These are phyloP conservation scores for Trichonephila inaurata DNA, from an alignment of 1,140 invertebrate genomes.

Conservation along the genomic window DNA sequence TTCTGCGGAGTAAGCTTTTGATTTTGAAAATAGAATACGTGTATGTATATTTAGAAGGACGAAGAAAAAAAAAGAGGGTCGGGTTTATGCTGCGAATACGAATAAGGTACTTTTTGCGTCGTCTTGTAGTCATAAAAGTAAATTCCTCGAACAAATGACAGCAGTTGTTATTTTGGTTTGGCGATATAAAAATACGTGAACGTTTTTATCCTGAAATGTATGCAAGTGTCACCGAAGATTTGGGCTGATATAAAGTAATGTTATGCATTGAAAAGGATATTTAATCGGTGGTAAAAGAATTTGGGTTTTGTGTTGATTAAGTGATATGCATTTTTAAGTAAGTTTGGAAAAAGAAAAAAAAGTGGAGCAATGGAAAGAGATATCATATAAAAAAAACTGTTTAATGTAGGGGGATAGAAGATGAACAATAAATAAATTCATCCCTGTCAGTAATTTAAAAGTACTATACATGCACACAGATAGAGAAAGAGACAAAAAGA, in stretches of 20 bases:
- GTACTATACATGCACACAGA: no score
- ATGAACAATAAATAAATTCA: no score
- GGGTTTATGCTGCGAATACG: constrained; percentile 21
- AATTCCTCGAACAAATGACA: background rate
- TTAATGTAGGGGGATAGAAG: no score
- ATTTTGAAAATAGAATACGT: background rate
- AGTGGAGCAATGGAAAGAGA: no score
- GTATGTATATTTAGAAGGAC: background rate
- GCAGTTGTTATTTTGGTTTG: background rate
- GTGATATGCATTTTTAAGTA: no score
- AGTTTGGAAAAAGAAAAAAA: no score
- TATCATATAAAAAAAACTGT: no score
- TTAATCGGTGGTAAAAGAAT: background rate
- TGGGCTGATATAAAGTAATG: background rate
- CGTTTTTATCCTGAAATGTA: background rate
- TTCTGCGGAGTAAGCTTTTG: background rate
- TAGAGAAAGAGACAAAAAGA: no score
- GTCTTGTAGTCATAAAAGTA: background rate
- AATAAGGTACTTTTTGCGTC: constrained; percentile 21
- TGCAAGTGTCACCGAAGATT: background rate
- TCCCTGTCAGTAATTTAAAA: no score
- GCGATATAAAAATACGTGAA: background rate
- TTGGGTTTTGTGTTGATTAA: background rate
- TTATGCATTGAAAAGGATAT: background rate
- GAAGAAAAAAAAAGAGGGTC: background rate